Base-by-base conservation (phyloP, 2,113 vertebrate species). In the Ciconia stormi region DNA sequence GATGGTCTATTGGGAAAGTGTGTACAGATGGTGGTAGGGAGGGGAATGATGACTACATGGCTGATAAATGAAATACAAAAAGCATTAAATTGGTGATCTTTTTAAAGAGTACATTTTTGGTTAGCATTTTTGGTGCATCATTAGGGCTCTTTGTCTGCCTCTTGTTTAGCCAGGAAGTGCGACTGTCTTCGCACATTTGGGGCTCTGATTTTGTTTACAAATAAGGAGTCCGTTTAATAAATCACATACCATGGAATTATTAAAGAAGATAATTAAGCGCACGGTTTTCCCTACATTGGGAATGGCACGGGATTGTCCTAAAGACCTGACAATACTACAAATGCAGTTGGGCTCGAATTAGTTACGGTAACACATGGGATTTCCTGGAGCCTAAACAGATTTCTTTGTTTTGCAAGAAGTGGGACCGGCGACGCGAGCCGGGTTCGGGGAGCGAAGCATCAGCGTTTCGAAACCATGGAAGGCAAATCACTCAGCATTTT, bases 1-100 rank as follows among this genome's bases (percentile, higher is more conserved):
- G 98, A 97, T 95, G 93, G 97, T 98, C 98, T 99, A 97, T 97
- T 96, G 98, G 98, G 98, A 98, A 98, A 98, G 97, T 98, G 97
- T 97, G 97, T 98, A 95, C 98, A 98, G 98, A 98, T 98, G 97
- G 98, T 97, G 97, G 93, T 93, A 92, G 94, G 95, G 97, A 95
- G 95, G 94, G 97, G 97, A 93, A 97, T 96, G 95, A 97, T 89
- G 90, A 69, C 94, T 96, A 91, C 96, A 94, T 96, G 96, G 93
- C 97, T 97, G 97, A 97, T 96, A 96, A 97, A 95, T 97, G 95
- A 97, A 98, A 97, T 96, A 95, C 93, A 91, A 93, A 96, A 96
- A 94, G 80, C 93, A 97, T 95, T 97, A 95, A 95, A 95, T 96
- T 95, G 90, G 91, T 96, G 94, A 92, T 93, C 95, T 95, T 97